Conservation (phyloP, 2,888 invertebrate genomes). For the Cryptus armator region DNA sequence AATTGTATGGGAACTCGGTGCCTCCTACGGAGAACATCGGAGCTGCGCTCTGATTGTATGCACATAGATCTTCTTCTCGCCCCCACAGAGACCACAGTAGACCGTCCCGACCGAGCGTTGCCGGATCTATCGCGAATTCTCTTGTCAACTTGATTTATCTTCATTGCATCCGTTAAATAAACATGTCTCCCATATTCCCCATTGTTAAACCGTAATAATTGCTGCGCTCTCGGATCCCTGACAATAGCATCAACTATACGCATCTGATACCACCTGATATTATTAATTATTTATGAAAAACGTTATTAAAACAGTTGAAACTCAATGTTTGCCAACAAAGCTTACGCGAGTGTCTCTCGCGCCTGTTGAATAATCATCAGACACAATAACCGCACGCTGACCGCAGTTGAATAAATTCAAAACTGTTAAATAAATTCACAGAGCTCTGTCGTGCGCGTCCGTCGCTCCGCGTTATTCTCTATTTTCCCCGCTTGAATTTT, state of each 20-base stretch:
- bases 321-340: neutral
- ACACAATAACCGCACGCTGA: conserved; percentile 1
- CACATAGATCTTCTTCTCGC: conserved; percentile 32
- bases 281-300: conserved; percentile 21
- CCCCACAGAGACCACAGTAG: neutral
- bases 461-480: conserved; percentile 26
- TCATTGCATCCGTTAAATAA: conserved; percentile 40
- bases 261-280: neutral
- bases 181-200: conserved; percentile 8
- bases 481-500: conserved; percentile 56
- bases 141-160: conserved; percentile 63
- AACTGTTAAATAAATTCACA: conserved; percentile 62
- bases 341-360: neutral
- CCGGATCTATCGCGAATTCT: conserved; percentile 23
- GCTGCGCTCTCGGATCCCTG: neutral
- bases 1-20: conserved; percentile 10
- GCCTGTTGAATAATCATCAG: conserved; percentile 64
- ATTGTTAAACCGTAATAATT: conserved; percentile 14
- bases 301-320: neutral
- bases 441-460: conserved; percentile 43
- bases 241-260: neutral
- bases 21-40: conserved; percentile 17
- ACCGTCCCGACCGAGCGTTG: neutral
- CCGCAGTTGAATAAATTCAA: conserved; percentile 55
- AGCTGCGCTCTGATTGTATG: conserved; percentile 39